phyloP scores from a whole-genome alignment of 2,113 vertebrate genomes.

The Callospermophilus lateralis region DNA sequence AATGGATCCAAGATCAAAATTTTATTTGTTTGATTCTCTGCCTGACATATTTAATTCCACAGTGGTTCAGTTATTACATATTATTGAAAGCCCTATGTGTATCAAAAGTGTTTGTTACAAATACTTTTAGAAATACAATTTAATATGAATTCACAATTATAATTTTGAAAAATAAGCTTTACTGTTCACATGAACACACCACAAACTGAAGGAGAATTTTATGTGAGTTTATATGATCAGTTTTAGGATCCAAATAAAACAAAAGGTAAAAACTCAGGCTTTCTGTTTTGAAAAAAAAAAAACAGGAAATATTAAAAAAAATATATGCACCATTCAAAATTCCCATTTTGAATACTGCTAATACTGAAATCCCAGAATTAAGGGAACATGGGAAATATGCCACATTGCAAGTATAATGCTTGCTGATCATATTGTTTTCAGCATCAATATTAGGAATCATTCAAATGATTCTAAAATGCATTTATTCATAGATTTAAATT shows the following conservation, averaged over 20 bases:
- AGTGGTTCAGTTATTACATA: not conserved
- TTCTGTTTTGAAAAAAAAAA: not conserved
- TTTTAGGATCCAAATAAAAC: not conserved
- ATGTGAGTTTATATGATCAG: not conserved
- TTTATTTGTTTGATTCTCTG: not conserved
- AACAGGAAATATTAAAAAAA: not conserved
- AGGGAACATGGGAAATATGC: not conserved
- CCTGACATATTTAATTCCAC: not conserved
- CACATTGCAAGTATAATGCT: not conserved
- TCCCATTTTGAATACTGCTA: not conserved
- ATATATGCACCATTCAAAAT: not conserved
- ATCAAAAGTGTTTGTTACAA: not conserved
- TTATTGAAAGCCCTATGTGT: constrained; percentile 16
- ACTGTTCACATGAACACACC: not conserved
- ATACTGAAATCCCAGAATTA: not conserved
- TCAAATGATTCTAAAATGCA: not conserved
- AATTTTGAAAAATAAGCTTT: not conserved
- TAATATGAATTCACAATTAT: not conserved
- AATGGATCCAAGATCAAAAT: not conserved
- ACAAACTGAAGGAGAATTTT: not conserved
- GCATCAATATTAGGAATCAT: not conserved
- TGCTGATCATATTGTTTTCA: not conserved
- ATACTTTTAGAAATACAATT: not conserved
- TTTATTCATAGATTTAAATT: constrained; percentile 14
- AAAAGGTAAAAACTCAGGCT: not conserved